Percentiles rank a stretch among this genome's conserved stretches.
These are phyloP conservation scores for Lacanobia wlatinum DNA, from an alignment of 2,888 invertebrate species.

Conservation along the genomic window DNA sequence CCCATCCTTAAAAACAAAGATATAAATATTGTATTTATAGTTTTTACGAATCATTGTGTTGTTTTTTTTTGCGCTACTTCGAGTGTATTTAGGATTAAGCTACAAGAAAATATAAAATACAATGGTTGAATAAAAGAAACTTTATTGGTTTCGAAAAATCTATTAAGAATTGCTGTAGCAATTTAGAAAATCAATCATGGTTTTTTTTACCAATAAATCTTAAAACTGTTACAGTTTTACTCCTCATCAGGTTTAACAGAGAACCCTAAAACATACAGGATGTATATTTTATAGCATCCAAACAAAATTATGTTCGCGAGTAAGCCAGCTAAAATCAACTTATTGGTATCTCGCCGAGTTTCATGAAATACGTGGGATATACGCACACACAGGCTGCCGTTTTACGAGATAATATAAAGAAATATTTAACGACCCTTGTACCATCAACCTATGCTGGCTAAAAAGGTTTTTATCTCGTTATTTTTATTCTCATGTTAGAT, in stretches of 20 bases:
- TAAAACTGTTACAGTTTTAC: background rate
- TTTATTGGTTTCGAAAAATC: too few species aligned
- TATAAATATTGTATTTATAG: too few species aligned
- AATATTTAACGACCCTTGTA: conserved; percentile 58
- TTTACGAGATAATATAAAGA: conserved; percentile 57
- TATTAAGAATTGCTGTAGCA: too few species aligned
- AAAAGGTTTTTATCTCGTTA: conserved; percentile 55
- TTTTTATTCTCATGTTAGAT: conserved; percentile 47
- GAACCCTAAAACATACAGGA: conserved; percentile 46
- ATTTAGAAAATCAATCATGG: too few species aligned
- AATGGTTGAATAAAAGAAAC: too few species aligned
- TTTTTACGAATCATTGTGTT: too few species aligned
- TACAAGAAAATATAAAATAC: too few species aligned
- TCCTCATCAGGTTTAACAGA: conserved; percentile 7
- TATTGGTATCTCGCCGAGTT: conserved; percentile 58
- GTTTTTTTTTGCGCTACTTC: too few species aligned
- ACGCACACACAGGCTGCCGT: conserved; percentile 36
- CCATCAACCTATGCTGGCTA: conserved; percentile 45
- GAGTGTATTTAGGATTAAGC: too few species aligned
- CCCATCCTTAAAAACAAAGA: too few species aligned
- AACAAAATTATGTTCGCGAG: conserved; percentile 62
- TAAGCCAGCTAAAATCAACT: conserved; percentile 63
- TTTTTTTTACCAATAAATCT: background rate
- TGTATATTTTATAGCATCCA: conserved; percentile 52
- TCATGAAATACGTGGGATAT: conserved; percentile 33